Conservation (phyloP, 1,140 invertebrate genomes). For the Galleria mellonella region DNA sequence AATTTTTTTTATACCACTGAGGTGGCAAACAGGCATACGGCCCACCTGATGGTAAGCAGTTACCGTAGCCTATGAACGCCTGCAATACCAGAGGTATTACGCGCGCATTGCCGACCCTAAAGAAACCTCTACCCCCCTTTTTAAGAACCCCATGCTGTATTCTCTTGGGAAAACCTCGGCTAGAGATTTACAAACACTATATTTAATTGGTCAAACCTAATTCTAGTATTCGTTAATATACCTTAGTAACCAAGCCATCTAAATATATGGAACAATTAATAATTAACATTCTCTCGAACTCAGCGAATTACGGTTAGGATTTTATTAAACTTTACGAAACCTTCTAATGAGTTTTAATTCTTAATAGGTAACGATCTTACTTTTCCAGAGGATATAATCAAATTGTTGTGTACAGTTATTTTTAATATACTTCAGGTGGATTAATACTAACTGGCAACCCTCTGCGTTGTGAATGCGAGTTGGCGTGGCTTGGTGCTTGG, state of each 20-base stretch:
- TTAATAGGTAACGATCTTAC: conserved; percentile 31
- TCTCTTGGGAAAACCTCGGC: too few species aligned
- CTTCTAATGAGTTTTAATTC: conserved; percentile 55
- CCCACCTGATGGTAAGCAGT: too few species aligned
- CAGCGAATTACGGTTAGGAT: not conserved
- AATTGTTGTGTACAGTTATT: not conserved
- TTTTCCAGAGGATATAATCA: conserved; percentile 13
- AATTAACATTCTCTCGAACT: not conserved
- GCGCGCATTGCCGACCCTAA: too few species aligned
- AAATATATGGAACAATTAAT: not conserved
- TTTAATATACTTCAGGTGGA: conserved; percentile 77
- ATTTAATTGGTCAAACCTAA: too few species aligned
- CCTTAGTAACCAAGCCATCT: not conserved
- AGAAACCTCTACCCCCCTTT: too few species aligned
- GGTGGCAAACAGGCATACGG: too few species aligned
- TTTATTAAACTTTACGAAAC: conserved; percentile 10
- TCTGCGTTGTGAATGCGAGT: conserved; percentile 88
- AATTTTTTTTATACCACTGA: too few species aligned
- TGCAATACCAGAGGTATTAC: too few species aligned
- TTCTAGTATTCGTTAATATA: too few species aligned
- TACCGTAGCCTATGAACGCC: too few species aligned
- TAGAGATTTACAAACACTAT: too few species aligned
- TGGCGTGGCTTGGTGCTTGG: conserved; percentile 93
- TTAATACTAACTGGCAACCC: conserved; percentile 89
- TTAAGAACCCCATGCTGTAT: too few species aligned